Conservation (phyloP, 1,140 invertebrate genomes). For the Drosophila tristis region DNA sequence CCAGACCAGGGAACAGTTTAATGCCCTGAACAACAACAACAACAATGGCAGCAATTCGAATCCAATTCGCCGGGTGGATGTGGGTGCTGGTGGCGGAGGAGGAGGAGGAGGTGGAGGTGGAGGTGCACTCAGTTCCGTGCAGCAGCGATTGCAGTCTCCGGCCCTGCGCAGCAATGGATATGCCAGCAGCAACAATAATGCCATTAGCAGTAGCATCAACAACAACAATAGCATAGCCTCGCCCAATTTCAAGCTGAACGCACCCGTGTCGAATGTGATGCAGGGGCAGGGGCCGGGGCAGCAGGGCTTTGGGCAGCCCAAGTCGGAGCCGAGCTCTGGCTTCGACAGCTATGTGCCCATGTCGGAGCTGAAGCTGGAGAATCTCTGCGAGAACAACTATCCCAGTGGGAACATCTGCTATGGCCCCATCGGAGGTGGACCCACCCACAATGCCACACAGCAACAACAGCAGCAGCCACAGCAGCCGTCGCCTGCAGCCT, state of each 20-base stretch:
- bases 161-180: conserved; percentile 66
- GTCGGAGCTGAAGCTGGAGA: conserved; percentile 78
- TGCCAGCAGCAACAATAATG: conserved; percentile 45
- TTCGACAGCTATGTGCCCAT: conserved; percentile 83
- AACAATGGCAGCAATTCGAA: conserved; percentile 9
- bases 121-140: conserved; percentile 63
- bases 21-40: conserved; percentile 77
- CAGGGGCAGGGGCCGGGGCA: conserved; percentile 18
- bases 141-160: conserved; percentile 73
- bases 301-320: conserved; percentile 55
- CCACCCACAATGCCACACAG: conserved; percentile 28
- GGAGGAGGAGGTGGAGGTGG: conserved; percentile 8
- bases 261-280: conserved; percentile 77
- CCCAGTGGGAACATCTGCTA: conserved; percentile 70
- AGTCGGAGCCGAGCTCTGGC: conserved; percentile 81
- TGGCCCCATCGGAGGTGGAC: conserved; percentile 50
- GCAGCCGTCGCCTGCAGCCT: conserved; percentile 43
- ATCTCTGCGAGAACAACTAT: conserved; percentile 83
- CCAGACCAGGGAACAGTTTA: conserved; percentile 78
- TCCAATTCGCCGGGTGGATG: conserved; percentile 19
- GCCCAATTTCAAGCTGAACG: conserved; percentile 83
- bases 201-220: conserved; percentile 44
- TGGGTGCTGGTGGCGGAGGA: neutral
- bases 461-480: conserved; percentile 11
- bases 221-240: conserved; percentile 73